phyloP scores from a whole-genome alignment of 2,113 vertebrate genomes.

The Laticauda colubrina region DNA sequence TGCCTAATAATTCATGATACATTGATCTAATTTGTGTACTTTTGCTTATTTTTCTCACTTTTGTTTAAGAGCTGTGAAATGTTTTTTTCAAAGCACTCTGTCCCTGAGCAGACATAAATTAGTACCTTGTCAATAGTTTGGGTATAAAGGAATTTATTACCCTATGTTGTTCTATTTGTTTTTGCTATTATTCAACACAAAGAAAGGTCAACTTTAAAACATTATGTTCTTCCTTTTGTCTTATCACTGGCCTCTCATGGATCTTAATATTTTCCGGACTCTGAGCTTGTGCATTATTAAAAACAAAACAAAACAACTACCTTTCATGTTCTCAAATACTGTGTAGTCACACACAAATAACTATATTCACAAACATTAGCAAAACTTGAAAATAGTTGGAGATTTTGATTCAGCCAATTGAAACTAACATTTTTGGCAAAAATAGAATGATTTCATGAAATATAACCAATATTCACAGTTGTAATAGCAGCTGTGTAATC shows the following conservation, averaged over 20 bases:
- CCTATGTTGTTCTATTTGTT: not conserved
- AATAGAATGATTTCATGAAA: not conserved
- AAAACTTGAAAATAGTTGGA: not conserved
- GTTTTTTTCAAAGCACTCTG: not conserved
- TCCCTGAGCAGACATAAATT: not conserved
- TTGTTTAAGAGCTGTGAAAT: conserved; percentile 15
- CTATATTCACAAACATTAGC: not conserved
- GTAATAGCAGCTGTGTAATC: not conserved
- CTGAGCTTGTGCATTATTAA: not conserved
- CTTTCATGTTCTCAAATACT: not conserved
- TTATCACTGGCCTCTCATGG: not conserved
- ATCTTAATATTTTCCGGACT: not conserved
- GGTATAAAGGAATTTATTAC: not conserved
- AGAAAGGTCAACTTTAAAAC: not conserved
- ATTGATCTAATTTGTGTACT: not conserved
- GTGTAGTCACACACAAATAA: not conserved
- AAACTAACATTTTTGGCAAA: not conserved
- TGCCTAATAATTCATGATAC: not conserved
- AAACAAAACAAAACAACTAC: not conserved
- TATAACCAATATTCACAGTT: not conserved
- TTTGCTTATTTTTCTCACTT: not conserved
- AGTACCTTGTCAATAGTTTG: not conserved
- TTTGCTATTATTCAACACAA: not conserved
- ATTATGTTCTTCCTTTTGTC: not conserved
- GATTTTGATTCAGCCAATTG: not conserved